These are phyloP conservation scores for Nineta flava DNA, from an alignment of 2,888 invertebrate species.

Conservation along the genomic window DNA sequence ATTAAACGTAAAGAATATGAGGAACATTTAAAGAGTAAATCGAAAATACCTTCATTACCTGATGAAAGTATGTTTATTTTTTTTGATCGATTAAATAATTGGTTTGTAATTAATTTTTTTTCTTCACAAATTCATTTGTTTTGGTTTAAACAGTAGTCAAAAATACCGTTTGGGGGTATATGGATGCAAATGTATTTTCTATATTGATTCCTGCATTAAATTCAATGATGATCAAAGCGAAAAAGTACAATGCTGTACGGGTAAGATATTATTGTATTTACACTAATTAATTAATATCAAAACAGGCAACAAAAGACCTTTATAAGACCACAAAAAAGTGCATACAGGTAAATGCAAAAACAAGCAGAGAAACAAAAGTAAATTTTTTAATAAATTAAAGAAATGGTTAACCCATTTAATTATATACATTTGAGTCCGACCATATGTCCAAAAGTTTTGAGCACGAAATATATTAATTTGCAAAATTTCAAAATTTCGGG, in stretches of 20 bases:
- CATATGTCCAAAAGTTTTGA: too few relatives aligned
- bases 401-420: too few relatives aligned
- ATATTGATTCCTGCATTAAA: conserved; percentile 18
- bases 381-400: too few relatives aligned
- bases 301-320: too few relatives aligned
- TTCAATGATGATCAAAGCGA: conserved; percentile 15
- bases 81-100: neutral
- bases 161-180: conserved; percentile 9
- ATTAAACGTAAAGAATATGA: neutral
- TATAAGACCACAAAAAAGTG: too few relatives aligned
- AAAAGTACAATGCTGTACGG: conserved; percentile 14
- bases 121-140: neutral
- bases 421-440: too few relatives aligned
- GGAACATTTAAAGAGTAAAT: neutral
- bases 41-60: too few relatives aligned
- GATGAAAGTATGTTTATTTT: neutral
- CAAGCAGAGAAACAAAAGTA: too few relatives aligned
- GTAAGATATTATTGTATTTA: conserved; percentile 9
- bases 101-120: neutral
- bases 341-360: too few relatives aligned
- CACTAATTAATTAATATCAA: too few relatives aligned
- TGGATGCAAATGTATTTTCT: conserved; percentile 18
- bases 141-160: neutral
- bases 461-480: too few relatives aligned
- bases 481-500: too few relatives aligned